These are phyloP conservation scores for Sisyra nigra DNA, from an alignment of 2,888 invertebrate species.

Conservation along the genomic window DNA sequence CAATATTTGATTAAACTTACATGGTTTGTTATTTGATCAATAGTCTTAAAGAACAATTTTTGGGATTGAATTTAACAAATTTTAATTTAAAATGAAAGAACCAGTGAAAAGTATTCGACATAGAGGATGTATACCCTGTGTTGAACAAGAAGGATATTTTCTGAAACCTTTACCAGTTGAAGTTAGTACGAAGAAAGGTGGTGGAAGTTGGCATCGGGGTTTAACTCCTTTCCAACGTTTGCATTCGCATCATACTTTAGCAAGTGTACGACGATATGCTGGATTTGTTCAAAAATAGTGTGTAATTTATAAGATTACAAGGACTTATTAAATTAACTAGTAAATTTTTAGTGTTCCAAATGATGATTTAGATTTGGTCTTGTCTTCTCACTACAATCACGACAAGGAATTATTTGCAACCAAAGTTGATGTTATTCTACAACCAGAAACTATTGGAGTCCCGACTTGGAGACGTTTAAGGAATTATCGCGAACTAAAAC, in stretches of 20 bases:
- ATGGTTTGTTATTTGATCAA: no score
- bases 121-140: constrained; percentile 24
- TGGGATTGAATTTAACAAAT: not conserved
- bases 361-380: constrained; percentile 51
- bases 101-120: constrained; percentile 19
- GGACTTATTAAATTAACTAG: not conserved
- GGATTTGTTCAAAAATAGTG: constrained; percentile 22
- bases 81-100: constrained; percentile 4
- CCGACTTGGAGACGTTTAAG: constrained; percentile 50
- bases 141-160: constrained; percentile 30
- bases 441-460: constrained; percentile 47
- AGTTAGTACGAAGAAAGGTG: constrained; percentile 16
- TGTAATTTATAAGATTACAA: constrained; percentile 8
- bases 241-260: constrained; percentile 34
- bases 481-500: constrained; percentile 37
- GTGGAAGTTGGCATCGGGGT: constrained; percentile 23
- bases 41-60: no score
- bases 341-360: constrained; percentile 33
- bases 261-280: constrained; percentile 31
- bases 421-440: constrained; percentile 42
- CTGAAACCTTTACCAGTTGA: constrained; percentile 23
- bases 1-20: no score
- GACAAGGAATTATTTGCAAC: constrained; percentile 45
- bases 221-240: constrained; percentile 29
- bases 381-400: constrained; percentile 52